phyloP scores from a whole-genome alignment of 2,888 invertebrate species.

The Rhynchonema sp. region DNA sequence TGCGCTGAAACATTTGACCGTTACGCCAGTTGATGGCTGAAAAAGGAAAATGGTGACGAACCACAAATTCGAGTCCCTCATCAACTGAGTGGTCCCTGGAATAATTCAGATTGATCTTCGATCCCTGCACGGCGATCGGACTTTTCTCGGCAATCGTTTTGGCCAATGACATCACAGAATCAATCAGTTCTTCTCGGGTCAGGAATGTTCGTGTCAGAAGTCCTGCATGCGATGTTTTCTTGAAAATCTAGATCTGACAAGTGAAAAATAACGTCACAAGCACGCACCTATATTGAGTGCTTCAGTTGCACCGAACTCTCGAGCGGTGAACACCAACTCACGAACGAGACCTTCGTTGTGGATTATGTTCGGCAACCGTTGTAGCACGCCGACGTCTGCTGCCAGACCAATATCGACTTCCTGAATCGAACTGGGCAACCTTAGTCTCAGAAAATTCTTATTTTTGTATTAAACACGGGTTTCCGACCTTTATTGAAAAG shows the following conservation, averaged over 20 bases:
- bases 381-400: slow-evolving; percentile 82
- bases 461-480: too few relatives aligned
- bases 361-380: slow-evolving; percentile 69
- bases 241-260: too few relatives aligned
- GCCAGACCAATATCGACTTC: slow-evolving; percentile 62
- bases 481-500: slow-evolving; percentile 61
- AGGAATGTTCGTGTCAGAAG: slow-evolving; percentile 55
- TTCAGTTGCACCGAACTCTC: slow-evolving; percentile 60
- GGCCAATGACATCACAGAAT: slow-evolving; percentile 52
- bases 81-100: slow-evolving; percentile 66
- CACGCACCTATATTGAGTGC: slow-evolving; percentile 34
- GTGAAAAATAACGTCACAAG: too few relatives aligned
- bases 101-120: slow-evolving; percentile 58
- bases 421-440: slow-evolving; percentile 14
- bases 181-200: slow-evolving; percentile 49
- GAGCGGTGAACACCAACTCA: slow-evolving; percentile 67
- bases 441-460: too few relatives aligned
- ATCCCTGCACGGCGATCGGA: slow-evolving; percentile 80
- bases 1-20: slow-evolving; percentile 41
- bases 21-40: too few relatives aligned
- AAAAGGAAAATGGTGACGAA: too few relatives aligned
- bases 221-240: too few relatives aligned
- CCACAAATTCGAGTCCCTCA: slow-evolving; percentile 73
- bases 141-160: slow-evolving; percentile 62
- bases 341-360: slow-evolving; percentile 66